Percentiles rank a stretch among this genome's conserved stretches.
Conservation (phyloP, 2,113 vertebrate species). For the Melospiza georgiana region DNA sequence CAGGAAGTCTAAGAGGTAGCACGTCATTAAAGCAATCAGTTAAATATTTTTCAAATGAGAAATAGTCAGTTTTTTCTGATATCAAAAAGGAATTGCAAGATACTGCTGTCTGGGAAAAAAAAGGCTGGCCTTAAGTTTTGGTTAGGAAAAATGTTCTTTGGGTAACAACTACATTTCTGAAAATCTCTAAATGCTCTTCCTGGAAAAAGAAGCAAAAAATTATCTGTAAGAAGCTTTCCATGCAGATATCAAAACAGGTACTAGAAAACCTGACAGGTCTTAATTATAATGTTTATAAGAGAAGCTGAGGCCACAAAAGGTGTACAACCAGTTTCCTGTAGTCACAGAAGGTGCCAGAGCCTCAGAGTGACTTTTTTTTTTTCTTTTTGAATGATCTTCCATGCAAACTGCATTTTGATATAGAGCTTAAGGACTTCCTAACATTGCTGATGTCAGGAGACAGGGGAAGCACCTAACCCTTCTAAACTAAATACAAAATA, state of each 20-base stretch:
- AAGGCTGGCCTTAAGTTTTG: neutral
- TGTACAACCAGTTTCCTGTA: neutral
- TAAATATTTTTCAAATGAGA: neutral
- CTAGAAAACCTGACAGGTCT: neutral
- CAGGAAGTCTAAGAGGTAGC: neutral
- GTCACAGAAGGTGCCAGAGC: neutral
- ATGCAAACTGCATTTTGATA: neutral
- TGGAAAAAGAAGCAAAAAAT: neutral
- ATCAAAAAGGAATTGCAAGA: neutral
- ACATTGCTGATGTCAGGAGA: neutral
- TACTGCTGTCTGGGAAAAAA: neutral
- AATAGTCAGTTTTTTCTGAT: neutral
- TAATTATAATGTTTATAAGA: neutral
- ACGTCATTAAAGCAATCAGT: neutral
- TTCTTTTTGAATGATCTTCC: neutral
- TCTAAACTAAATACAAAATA: neutral
- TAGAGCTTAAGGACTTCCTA: neutral
- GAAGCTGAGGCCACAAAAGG: neutral
- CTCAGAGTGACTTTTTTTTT: neutral
- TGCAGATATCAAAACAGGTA: neutral
- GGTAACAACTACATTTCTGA: neutral
- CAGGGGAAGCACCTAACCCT: neutral
- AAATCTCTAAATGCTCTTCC: neutral
- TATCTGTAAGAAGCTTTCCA: neutral
- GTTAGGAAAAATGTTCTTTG: neutral